A percentile compares a stretch with the other conserved stretches of the same genome.
phyloP scores from a whole-genome alignment of 2,888 invertebrate genomes.

The Zonitis immaculata region DNA sequence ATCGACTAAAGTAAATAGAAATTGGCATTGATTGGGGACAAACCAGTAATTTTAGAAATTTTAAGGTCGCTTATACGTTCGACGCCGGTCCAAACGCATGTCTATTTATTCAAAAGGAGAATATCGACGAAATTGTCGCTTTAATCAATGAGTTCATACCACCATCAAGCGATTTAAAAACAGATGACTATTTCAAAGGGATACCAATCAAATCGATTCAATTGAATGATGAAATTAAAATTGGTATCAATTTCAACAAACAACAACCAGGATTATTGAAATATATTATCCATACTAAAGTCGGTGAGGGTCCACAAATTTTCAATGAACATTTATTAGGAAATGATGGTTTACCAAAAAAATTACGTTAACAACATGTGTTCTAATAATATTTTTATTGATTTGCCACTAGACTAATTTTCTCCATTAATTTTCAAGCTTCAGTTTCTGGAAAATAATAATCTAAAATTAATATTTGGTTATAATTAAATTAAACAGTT shows the following conservation, averaged over 20 bases:
- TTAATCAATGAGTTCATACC: slow-evolving; percentile 72
- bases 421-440: background rate
- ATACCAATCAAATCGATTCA: slow-evolving; percentile 39
- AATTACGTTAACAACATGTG: background rate
- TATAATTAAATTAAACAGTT: too few relatives aligned
- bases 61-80: slow-evolving; percentile 88
- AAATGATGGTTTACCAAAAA: slow-evolving; percentile 49
- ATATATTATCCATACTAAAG: slow-evolving; percentile 77
- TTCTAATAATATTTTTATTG: too few relatives aligned
- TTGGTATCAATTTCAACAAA: slow-evolving; percentile 11
- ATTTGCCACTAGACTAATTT: background rate
- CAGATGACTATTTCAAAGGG: slow-evolving; percentile 57
- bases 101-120: slow-evolving; percentile 72
- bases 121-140: slow-evolving; percentile 64
- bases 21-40: too few relatives aligned
- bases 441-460: background rate
- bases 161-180: slow-evolving; percentile 47
- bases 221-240: slow-evolving; percentile 19
- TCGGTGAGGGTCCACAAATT: slow-evolving; percentile 72
- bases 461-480: too few relatives aligned
- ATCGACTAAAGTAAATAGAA: slow-evolving; percentile 59
- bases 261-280: slow-evolving; percentile 58
- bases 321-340: slow-evolving; percentile 51
- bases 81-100: slow-evolving; percentile 99
- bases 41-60: slow-evolving; percentile 10